Percentiles rank a stretch among this genome's conserved stretches.
Conservation (phyloP, 2,113 vertebrate species). For the Psittacus erithacus region DNA sequence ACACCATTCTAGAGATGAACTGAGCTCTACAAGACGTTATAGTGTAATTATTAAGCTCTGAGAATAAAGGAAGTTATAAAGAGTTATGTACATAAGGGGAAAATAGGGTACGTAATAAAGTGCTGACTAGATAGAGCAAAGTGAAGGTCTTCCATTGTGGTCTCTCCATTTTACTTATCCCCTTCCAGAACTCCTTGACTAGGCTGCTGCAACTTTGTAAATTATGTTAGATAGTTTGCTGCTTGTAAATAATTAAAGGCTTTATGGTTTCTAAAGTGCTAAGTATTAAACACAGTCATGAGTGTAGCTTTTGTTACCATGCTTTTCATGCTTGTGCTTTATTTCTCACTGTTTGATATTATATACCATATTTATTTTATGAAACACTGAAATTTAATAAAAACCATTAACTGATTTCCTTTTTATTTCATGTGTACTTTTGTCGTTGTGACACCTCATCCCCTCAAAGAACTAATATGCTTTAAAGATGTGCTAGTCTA, state of each 20-base stretch:
- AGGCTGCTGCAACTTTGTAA: constrained; percentile 60
- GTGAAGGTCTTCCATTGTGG: constrained; percentile 15
- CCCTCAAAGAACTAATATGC: neutral
- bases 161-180: neutral
- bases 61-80: neutral
- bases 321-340: constrained; percentile 79
- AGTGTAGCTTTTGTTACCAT: constrained; percentile 75
- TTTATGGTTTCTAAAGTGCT: constrained; percentile 81
- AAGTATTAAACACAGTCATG: constrained; percentile 49
- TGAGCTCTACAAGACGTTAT: neutral
- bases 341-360: constrained; percentile 81
- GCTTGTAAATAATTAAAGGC: constrained; percentile 76
- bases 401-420: constrained; percentile 75
- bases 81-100: neutral
- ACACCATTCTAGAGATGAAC: neutral
- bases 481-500: constrained; percentile 57
- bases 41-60: neutral
- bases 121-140: neutral
- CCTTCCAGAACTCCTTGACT: constrained; percentile 31
- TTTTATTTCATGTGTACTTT: constrained; percentile 41
- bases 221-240: constrained; percentile 76
- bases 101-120: neutral
- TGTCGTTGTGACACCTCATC: constrained; percentile 20
- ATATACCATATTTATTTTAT: constrained; percentile 89
- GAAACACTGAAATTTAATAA: constrained; percentile 89